A percentile compares a stretch with the other conserved stretches of the same genome.
Conservation (phyloP, 2,888 invertebrate species). For the Rhagonycha fulva region DNA sequence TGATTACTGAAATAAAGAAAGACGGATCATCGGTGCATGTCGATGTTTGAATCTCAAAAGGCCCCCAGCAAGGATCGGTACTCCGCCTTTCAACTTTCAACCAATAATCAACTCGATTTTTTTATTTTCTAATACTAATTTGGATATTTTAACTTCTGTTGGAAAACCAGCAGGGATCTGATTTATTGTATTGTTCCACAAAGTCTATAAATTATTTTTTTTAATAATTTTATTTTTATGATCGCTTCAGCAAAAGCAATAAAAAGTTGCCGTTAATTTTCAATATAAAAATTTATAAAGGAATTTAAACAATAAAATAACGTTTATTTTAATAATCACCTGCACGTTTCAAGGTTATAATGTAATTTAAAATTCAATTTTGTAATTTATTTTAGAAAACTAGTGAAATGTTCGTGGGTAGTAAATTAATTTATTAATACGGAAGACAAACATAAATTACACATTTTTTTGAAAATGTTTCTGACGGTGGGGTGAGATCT, state of each 20-base stretch:
- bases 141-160: slow-evolving; percentile 19
- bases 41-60: slow-evolving; percentile 37
- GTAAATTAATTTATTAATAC: neutral
- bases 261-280: neutral
- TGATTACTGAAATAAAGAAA: slow-evolving; percentile 19
- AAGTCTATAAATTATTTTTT: neutral
- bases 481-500: too few relatives aligned
- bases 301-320: neutral
- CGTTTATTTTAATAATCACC: neutral
- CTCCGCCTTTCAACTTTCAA: slow-evolving; percentile 40
- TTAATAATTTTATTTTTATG: neutral
- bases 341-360: neutral
- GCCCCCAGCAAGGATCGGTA: slow-evolving; percentile 51
- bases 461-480: too few relatives aligned
- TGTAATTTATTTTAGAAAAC: neutral
- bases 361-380: neutral
- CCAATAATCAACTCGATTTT: slow-evolving; percentile 34
- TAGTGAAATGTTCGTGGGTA: neutral
- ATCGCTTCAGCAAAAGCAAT: neutral
- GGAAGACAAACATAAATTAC: neutral
- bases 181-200: neutral
- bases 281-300: neutral
- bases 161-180: neutral
- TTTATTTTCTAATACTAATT: slow-evolving; percentile 38
- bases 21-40: slow-evolving; percentile 31